Evolutionary conservation across 2,797 vertebrate genomes (phyloP).

Genomic region (Monodelphis domestica): DNA sequence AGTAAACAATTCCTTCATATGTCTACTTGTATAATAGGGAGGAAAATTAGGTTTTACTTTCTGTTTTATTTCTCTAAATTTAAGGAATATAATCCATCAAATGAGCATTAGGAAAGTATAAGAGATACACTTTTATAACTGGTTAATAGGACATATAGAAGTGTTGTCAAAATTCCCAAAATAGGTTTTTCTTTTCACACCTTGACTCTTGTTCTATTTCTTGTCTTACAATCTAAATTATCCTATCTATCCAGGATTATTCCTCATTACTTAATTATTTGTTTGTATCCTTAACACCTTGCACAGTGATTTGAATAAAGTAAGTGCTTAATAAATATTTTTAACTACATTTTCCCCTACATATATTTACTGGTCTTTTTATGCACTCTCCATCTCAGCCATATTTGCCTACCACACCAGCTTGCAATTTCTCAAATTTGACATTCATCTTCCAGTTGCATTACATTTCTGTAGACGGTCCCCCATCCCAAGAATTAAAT

Average conservation of each 20-base stretch:
- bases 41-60: background rate
- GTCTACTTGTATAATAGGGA: background rate
- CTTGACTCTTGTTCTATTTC: background rate
- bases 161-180: background rate
- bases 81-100: background rate
- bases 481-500: too few relatives aligned
- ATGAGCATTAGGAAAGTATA: background rate
- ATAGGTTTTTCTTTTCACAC: background rate
- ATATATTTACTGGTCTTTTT: background rate
- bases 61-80: background rate
- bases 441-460: too few relatives aligned
- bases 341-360: too few relatives aligned
- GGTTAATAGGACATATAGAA: rapidly evolving
- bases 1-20: background rate
- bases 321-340: background rate
- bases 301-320: too few relatives aligned
- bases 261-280: background rate
- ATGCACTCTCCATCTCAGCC: background rate
- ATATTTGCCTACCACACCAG: too few relatives aligned
- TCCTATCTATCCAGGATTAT: background rate
- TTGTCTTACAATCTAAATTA: background rate
- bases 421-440: background rate
- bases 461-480: too few relatives aligned
- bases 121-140: rapidly evolving
- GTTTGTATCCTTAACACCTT: background rate